Conservation (phyloP, 2,797 vertebrate species). For the Heliangelus exortis region DNA sequence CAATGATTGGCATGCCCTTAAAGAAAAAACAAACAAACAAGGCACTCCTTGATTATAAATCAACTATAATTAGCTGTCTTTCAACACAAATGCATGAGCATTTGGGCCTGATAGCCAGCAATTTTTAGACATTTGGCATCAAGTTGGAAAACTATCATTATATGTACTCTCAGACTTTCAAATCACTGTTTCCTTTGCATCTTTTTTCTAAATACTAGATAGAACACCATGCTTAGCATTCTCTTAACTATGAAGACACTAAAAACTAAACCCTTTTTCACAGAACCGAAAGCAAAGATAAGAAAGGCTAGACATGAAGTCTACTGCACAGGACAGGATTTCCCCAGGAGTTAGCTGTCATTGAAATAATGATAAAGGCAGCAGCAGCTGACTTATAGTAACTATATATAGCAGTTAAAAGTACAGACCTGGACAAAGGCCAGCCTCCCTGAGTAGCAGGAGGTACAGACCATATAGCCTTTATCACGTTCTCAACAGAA, state of each 20-base stretch:
- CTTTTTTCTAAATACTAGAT: background rate
- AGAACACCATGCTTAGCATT: background rate
- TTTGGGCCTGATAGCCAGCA: background rate
- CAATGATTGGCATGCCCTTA: background rate
- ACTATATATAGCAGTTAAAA: background rate
- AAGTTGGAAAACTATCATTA: background rate
- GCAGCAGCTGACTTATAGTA: background rate
- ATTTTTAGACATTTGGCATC: background rate
- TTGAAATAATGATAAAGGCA: background rate
- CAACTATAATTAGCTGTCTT: background rate
- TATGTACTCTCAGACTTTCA: background rate
- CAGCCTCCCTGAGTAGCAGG: fast-evolving
- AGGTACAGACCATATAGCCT: fast-evolving
- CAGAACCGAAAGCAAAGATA: background rate
- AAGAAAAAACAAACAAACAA: background rate
- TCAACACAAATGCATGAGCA: background rate
- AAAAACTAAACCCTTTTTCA: background rate
- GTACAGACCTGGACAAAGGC: background rate
- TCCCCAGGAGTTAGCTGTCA: background rate
- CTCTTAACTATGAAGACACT: background rate
- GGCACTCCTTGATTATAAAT: background rate
- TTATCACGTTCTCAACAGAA: background rate
- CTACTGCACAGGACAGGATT: background rate
- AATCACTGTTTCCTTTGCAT: background rate
- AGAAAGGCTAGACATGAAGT: background rate